Evolutionary conservation across 2,113 vertebrate genomes (phyloP).

Genomic region (Uria aalge): DNA sequence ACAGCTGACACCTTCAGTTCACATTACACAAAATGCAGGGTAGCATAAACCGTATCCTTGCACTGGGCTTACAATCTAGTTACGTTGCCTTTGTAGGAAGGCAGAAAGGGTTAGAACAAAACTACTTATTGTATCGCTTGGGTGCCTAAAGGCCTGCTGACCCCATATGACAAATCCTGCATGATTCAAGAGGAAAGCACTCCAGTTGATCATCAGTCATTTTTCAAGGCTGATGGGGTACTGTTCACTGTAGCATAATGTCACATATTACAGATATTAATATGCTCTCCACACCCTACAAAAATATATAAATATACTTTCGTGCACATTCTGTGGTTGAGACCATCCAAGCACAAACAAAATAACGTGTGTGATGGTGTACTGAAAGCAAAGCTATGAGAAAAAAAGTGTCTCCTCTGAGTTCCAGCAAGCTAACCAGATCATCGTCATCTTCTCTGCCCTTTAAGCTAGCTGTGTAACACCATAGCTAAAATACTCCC

Average conservation of each 20-base stretch:
- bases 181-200: neutral
- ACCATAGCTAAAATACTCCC: neutral
- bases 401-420: neutral
- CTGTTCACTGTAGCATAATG: neutral
- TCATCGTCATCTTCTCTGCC: neutral
- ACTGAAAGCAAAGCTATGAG: neutral
- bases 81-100: neutral
- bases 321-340: neutral
- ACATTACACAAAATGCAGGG: neutral
- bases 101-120: neutral
- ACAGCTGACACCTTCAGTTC: neutral
- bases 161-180: neutral
- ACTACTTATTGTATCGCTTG: rapidly evolving
- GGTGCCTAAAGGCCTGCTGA: neutral
- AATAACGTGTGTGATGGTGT: rapidly evolving
- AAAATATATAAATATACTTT: neutral
- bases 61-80: neutral
- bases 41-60: neutral
- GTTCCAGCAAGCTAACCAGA: neutral
- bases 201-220: neutral
- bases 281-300: neutral
- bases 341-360: neutral
- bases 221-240: neutral
- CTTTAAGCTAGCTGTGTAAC: neutral
- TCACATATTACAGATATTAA: neutral